A percentile compares a stretch with the other conserved stretches of the same genome.
Evolutionary conservation across 1,140 invertebrate species (phyloP).

Genomic region (Elymnias hypermnestra): DNA sequence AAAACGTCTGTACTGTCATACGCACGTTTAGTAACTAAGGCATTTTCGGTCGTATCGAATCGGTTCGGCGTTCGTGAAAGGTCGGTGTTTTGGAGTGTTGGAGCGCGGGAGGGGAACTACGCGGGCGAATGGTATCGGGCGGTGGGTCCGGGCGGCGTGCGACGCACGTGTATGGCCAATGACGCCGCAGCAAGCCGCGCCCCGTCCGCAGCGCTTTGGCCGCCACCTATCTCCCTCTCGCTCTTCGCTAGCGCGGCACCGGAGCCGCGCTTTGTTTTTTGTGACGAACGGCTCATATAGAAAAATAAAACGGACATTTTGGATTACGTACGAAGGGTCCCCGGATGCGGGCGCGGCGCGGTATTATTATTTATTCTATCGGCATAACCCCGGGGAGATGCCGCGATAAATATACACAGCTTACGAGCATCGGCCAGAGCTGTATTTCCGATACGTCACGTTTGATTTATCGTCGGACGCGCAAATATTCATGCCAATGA

Average conservation of each 20-base stretch:
- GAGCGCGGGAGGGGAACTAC: slow-evolving; percentile 42
- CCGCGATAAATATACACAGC: slow-evolving; percentile 64
- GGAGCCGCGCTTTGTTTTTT: slow-evolving; percentile 61
- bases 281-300: slow-evolving; percentile 49
- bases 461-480: slow-evolving; percentile 45
- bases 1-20: slow-evolving; percentile 52
- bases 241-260: slow-evolving; percentile 36
- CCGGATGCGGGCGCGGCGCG: slow-evolving; percentile 54
- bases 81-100: slow-evolving; percentile 59
- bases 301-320: slow-evolving; percentile 75
- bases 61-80: slow-evolving; percentile 68
- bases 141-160: slow-evolving; percentile 68
- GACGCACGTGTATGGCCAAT: slow-evolving; percentile 42
- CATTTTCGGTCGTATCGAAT: slow-evolving; percentile 73
- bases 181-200: slow-evolving; percentile 54
- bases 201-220: slow-evolving; percentile 56
- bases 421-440: slow-evolving; percentile 28
- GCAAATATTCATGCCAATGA: background rate
- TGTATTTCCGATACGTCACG: slow-evolving; percentile 36
- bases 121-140: slow-evolving; percentile 36
- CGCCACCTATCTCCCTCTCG: slow-evolving; percentile 36
- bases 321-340: slow-evolving; percentile 61
- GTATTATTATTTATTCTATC: slow-evolving; percentile 64
- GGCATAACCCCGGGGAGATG: slow-evolving; percentile 49
- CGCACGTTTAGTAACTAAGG: slow-evolving; percentile 72